These are phyloP conservation scores for Tanypteryx hageni DNA, from an alignment of 2,888 invertebrate genomes.

Conservation along the genomic window DNA sequence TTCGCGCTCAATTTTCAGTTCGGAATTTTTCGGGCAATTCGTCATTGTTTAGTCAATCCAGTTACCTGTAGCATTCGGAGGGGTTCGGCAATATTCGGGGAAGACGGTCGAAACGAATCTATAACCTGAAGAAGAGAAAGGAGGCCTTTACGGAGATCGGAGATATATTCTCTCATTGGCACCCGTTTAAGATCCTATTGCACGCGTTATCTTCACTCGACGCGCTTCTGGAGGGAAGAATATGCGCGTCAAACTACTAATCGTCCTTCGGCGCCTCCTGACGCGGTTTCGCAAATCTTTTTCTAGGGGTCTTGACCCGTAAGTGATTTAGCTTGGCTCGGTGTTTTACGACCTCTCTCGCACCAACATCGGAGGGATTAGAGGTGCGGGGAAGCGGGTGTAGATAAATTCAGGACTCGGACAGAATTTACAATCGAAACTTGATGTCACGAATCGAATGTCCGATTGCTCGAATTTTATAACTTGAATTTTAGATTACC, in stretches of 20 bases:
- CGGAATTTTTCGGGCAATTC: too few relatives aligned
- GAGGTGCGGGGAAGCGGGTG: background rate
- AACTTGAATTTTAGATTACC: too few relatives aligned
- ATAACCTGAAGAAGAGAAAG: background rate
- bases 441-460: too few relatives aligned
- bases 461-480: too few relatives aligned
- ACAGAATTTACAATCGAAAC: too few relatives aligned
- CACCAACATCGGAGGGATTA: background rate
- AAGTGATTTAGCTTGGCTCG: background rate
- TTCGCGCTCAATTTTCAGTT: too few relatives aligned
- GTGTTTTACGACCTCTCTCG: too few relatives aligned
- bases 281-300: conserved; percentile 5
- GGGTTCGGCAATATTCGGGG: background rate
- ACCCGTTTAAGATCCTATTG: background rate
- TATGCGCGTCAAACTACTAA: background rate
- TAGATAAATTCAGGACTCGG: background rate
- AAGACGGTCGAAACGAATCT: background rate
- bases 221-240: background rate
- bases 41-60: background rate
- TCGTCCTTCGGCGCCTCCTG: background rate
- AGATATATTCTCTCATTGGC: background rate
- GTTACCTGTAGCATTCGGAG: background rate
- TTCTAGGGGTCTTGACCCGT: background rate
- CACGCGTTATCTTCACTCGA: background rate
- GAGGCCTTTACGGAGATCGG: background rate